Percentiles rank a stretch among this genome's conserved stretches.
Evolutionary conservation across 2,888 invertebrate genomes (phyloP).

Genomic region (Syrista parreyssii): DNA sequence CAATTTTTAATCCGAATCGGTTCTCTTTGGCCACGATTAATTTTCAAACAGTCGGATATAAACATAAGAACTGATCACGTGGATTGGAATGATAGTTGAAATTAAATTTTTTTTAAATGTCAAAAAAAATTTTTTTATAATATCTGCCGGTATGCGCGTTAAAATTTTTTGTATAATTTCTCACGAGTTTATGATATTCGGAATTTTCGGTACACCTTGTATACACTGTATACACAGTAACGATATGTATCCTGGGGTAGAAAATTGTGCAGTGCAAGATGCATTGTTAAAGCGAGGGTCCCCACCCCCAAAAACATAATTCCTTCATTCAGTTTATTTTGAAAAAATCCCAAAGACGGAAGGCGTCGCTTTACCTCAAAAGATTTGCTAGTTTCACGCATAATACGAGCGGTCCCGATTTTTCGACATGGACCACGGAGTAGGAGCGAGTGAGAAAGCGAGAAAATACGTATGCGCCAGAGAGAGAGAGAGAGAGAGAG

Average conservation of each 20-base stretch:
- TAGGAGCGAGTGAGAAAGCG: not conserved
- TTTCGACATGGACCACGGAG: conserved; percentile 2
- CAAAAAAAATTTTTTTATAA: not conserved
- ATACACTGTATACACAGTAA: not conserved
- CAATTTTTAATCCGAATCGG: not conserved
- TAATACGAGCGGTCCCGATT: conserved; percentile 8
- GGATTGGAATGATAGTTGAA: too few species aligned
- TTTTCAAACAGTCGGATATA: not conserved
- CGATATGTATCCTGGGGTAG: not conserved
- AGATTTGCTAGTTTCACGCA: conserved; percentile 44
- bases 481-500: conserved; percentile 6
- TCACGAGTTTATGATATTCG: not conserved
- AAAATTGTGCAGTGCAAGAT: not conserved
- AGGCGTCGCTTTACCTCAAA: not conserved
- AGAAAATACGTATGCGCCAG: not conserved
- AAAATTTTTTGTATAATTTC: not conserved
- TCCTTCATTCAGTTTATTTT: conserved; percentile 38
- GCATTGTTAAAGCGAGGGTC: conserved; percentile 5
- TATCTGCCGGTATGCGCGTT: not conserved
- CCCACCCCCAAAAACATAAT: conserved; percentile 32
- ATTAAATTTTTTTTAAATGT: not conserved
- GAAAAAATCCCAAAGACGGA: conserved; percentile 34
- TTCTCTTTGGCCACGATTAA: not conserved
- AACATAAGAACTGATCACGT: too few species aligned
- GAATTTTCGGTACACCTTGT: not conserved